Evolutionary conservation across 1,140 invertebrate genomes (phyloP).

Genomic region (Drosophila gunungcola): DNA sequence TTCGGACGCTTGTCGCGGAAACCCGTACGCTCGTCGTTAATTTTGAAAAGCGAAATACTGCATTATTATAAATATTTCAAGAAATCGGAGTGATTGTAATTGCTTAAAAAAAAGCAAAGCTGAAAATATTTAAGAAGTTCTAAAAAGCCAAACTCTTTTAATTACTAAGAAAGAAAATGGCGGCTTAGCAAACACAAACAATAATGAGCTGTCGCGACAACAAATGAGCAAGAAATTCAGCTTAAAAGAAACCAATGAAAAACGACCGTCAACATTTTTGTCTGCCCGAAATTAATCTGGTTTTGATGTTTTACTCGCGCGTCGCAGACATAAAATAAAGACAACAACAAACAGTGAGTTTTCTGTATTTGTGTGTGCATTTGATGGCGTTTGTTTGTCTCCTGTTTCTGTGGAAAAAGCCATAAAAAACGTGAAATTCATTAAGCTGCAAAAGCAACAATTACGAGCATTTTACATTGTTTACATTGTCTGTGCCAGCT

Average conservation of each 20-base stretch:
- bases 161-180: slow-evolving; percentile 60
- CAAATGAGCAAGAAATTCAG: slow-evolving; percentile 62
- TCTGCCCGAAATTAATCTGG: slow-evolving; percentile 74
- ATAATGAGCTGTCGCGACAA: slow-evolving; percentile 54
- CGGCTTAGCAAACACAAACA: slow-evolving; percentile 69
- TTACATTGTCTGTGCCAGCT: slow-evolving; percentile 75
- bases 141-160: neutral
- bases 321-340: slow-evolving; percentile 61
- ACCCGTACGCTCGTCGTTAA: neutral
- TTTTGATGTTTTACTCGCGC: slow-evolving; percentile 79
- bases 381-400: slow-evolving; percentile 39
- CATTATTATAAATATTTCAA: neutral
- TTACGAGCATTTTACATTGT: slow-evolving; percentile 71
- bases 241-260: slow-evolving; percentile 56
- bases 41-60: slow-evolving; percentile 2
- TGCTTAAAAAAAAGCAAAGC: neutral
- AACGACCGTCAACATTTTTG: slow-evolving; percentile 55
- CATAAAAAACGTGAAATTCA: slow-evolving; percentile 70
- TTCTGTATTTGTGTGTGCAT: slow-evolving; percentile 24
- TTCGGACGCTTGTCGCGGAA: slow-evolving; percentile 17
- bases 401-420: slow-evolving; percentile 65
- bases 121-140: neutral
- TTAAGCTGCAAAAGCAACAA: slow-evolving; percentile 57
- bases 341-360: slow-evolving; percentile 42
- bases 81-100: neutral